phyloP scores from a whole-genome alignment of 2,797 vertebrate genomes.

The Intellagama lesueurii region DNA sequence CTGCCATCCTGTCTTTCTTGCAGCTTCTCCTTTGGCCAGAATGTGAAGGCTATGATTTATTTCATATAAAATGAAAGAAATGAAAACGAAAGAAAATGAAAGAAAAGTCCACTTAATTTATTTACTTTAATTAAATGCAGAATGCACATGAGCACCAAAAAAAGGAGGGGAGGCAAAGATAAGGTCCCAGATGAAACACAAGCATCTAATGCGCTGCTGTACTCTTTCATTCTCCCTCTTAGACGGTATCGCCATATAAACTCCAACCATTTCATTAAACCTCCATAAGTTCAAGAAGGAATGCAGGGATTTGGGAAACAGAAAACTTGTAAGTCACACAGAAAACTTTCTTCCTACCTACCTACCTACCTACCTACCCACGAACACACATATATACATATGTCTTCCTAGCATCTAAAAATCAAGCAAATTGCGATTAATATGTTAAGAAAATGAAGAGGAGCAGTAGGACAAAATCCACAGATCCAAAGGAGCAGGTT shows the following conservation, averaged over 20 bases:
- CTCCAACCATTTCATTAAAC: not conserved
- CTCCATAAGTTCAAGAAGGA: not conserved
- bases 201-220: too few species aligned
- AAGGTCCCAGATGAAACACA: not conserved
- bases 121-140: not conserved
- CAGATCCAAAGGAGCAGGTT: not conserved
- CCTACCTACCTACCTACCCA: not conserved
- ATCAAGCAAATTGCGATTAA: not conserved
- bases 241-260: not conserved
- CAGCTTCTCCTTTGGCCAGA: slow-evolving; percentile 8
- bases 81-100: too few species aligned
- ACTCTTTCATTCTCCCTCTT: not conserved
- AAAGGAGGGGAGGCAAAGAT: not conserved
- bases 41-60: not conserved
- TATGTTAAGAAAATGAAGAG: not conserved
- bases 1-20: slow-evolving; percentile 25
- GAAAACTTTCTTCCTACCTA: not conserved
- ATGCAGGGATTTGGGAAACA: not conserved
- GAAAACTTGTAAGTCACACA: too few species aligned
- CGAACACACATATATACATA: too few species aligned
- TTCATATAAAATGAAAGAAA: not conserved
- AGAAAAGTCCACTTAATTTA: not conserved
- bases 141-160: not conserved
- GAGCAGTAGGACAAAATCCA: not conserved
- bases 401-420: not conserved